Base-by-base conservation (phyloP, 2,888 invertebrate species). In the Rhodophaea formosa region DNA sequence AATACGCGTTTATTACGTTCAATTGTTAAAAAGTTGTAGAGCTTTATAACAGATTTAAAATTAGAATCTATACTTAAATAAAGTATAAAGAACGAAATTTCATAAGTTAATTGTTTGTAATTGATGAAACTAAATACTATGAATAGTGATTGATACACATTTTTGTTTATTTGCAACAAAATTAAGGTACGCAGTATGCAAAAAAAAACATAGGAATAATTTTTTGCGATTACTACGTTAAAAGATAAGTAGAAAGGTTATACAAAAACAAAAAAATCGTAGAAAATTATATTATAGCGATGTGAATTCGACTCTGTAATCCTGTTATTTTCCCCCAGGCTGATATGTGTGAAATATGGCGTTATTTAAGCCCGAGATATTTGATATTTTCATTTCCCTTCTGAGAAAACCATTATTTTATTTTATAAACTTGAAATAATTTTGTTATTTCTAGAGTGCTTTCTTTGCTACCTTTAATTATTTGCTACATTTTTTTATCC, bases 281-380 rank as follows among this genome's bases (percentile, higher is more conserved):
- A 39, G 39, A 12, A 39, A 39, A 39, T n/a, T 5, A 39, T 39
- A 39, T n/a, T 39, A 39, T 39, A 39, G n/a, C 39, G 39, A 39
- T 0, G 39, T 39, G 39, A 39, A 39, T 46, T 46, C 42, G 16
- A 42, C 52, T 59, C 53, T 23, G 49, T 46, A 53, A 29, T 23
- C 23, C 32, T 57, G 29, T 29, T 29, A 46, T 46, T 47, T 30
- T 14, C 30, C 30, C 14, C 47, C 29, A 29, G 30, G 29, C 7
- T n/a, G 47, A 47, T 30, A 47, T 30, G 2, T n/a, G 47, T 14
- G 1, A 47, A 47, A 47, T 39, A 39, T 39, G 8, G 35, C 10
- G 10, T 35, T 35, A 12, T 35, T 35, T 35, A 10, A 3, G 8
- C 35, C 12, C 10, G 12, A 39, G 3, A 39, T 39, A 14, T 30